Percentiles rank a stretch among this genome's conserved stretches.
These are phyloP conservation scores for Anastrepha ludens DNA, from an alignment of 1,140 invertebrate genomes.

Conservation along the genomic window DNA sequence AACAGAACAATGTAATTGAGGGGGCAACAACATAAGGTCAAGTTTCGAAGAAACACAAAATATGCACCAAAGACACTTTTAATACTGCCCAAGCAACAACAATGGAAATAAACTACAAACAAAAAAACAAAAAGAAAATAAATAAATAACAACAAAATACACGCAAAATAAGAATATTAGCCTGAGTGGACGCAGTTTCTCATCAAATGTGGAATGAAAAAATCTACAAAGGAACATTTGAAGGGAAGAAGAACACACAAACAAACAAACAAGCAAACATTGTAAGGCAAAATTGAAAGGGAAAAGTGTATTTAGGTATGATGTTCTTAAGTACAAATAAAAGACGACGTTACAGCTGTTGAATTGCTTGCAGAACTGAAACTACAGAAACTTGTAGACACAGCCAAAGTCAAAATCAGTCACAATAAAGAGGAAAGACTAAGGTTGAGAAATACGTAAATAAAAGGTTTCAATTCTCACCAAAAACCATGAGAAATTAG, in stretches of 20 bases:
- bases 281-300: not conserved
- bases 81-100: not conserved
- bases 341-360: not conserved
- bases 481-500: conserved; percentile 37
- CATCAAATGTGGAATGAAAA: conserved; percentile 36
- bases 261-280: not conserved
- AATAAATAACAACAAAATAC: not conserved
- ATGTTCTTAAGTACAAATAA: conserved; percentile 17
- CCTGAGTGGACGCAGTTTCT: not conserved
- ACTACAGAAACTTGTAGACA: not conserved
- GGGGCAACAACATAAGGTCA: conserved; percentile 27
- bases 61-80: not conserved
- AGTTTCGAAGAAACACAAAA: not conserved
- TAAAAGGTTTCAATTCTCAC: conserved; percentile 34
- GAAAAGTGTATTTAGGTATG: not conserved
- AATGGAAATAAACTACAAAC: not conserved
- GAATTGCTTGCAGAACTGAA: not conserved
- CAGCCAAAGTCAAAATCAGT: not conserved
- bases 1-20: conserved; percentile 25
- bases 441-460: not conserved
- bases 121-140: not conserved
- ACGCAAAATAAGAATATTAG: conserved; percentile 33
- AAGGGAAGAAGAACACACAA: not conserved
- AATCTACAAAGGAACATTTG: conserved; percentile 1
- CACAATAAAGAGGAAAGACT: not conserved